Base-by-base conservation (phyloP, 2,888 invertebrate genomes). In the Mechanitis mazaeus region DNA sequence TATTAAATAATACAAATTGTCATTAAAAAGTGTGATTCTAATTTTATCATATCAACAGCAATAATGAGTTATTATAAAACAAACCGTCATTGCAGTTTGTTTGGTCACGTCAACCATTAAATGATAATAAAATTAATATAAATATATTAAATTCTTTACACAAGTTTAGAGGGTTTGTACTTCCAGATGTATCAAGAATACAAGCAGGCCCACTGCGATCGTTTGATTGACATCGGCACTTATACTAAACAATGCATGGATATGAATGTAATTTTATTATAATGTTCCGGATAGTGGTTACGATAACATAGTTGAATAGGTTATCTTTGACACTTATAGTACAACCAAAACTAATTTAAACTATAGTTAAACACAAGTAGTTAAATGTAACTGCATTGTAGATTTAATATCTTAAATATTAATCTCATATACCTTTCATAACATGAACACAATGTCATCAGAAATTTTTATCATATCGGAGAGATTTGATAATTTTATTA, bases 201-300 rank as follows among this genome's bases (percentile, higher is more conserved):
- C 83, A 85, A 83, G 81, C 74, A 74, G 75, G 83, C 85, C 81
- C 84, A 89, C 86, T 87, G 88, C 84, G 84, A 87, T 75, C 74
- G 74, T 70, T 75, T 84, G 72, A 69, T 81, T 69, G 75, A 78
- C 58, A 80, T 78, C 67, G 81, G 80, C 74, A 77, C 78, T 66
- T 79, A 77, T 72, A 72, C 80, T 73, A 80, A 84, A 77, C 70
- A 75, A 68, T 87, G 87, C 84, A 76, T 84, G 83, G 87, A 87
- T 46, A 71, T 87, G 64, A 76, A 78, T 75, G 87, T 86, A 85
- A 85, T 69, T 57, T 38, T 60, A 60, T 64, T 62, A 59, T 64
- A 31, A 2, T 31, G 3, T 50, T 50, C 31, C 28, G 28, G 28
- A 9, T 50, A 42, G 50, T 31, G 31, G 3, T 11, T 9, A 28